Evolutionary conservation across 2,797 vertebrate species (phyloP).

Genomic region (Epinephelus malabaricus): DNA sequence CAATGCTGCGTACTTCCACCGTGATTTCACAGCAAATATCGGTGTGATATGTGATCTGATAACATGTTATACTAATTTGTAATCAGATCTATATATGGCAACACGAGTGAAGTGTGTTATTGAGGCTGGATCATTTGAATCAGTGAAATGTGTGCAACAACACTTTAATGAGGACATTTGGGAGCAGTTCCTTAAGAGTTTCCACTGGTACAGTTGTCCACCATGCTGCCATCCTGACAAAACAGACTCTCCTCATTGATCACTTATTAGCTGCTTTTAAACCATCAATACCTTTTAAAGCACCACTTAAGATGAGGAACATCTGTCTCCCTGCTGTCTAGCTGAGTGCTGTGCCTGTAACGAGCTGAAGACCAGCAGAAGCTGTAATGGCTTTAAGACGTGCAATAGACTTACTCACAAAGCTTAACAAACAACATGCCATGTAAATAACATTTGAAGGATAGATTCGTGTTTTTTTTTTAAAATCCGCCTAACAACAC

Average conservation of each 20-base stretch:
- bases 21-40: not conserved
- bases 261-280: constrained; percentile 82
- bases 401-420: constrained; percentile 16
- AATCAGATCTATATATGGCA: constrained; percentile 12
- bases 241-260: constrained; percentile 81
- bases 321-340: constrained; percentile 79
- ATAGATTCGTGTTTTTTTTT: not conserved
- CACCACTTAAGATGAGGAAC: constrained; percentile 83
- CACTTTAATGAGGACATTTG: constrained; percentile 32
- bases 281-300: constrained; percentile 87
- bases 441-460: constrained; percentile 17
- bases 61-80: constrained; percentile 11
- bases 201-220: constrained; percentile 44
- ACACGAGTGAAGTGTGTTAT: not conserved
- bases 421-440: constrained; percentile 28
- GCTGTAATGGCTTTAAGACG: constrained; percentile 47
- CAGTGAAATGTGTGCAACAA: constrained; percentile 29
- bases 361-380: constrained; percentile 43
- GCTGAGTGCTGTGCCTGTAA: constrained; percentile 59
- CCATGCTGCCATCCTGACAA: constrained; percentile 53
- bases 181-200: constrained; percentile 23
- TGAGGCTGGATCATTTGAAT: constrained; percentile 8
- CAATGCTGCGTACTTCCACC: constrained; percentile 27
- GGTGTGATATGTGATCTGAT: constrained; percentile 10
- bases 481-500: not conserved